A percentile compares a stretch with the other conserved stretches of the same genome.
These are phyloP conservation scores for Eulimnadia texana DNA, from an alignment of 1,140 invertebrate species.

Conservation along the genomic window DNA sequence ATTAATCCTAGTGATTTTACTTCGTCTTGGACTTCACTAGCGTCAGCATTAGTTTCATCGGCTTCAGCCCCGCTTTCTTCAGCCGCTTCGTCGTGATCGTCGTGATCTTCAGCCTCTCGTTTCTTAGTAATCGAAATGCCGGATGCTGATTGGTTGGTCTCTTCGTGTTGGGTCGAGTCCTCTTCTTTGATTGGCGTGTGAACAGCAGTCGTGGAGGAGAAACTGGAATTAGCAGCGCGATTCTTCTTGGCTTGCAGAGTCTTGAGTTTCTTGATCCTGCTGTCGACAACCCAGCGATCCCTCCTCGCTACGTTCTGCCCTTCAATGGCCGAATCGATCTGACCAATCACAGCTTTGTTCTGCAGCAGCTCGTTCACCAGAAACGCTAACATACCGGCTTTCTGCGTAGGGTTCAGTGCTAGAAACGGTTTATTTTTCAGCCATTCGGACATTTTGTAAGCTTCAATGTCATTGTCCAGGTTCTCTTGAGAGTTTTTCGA, in stretches of 20 bases:
- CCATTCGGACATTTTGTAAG: slow-evolving; percentile 48
- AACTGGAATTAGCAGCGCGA: slow-evolving; percentile 14
- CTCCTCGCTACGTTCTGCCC: slow-evolving; percentile 53
- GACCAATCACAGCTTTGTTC: slow-evolving; percentile 70
- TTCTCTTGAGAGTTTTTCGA: slow-evolving; percentile 16
- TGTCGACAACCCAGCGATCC: slow-evolving; percentile 68
- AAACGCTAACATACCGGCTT: slow-evolving; percentile 73
- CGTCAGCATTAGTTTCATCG: slow-evolving; percentile 28
- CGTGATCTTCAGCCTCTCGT: slow-evolving; percentile 20
- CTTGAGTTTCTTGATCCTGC: slow-evolving; percentile 65
- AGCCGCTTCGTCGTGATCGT: slow-evolving; percentile 22
- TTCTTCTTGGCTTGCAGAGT: slow-evolving; percentile 55
- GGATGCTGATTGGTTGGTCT: slow-evolving; percentile 34
- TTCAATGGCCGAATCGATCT: slow-evolving; percentile 61
- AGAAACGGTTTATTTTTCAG: slow-evolving; percentile 62
- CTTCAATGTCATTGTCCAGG: slow-evolving; percentile 19
- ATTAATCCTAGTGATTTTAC: too few species aligned
- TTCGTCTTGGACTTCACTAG: slow-evolving; percentile 32
- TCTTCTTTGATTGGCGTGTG: neutral
- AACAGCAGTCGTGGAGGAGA: neutral
- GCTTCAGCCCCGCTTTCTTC: slow-evolving; percentile 23
- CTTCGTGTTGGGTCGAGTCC: slow-evolving; percentile 13
- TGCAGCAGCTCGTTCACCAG: slow-evolving; percentile 86
- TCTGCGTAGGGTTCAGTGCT: slow-evolving; percentile 67
- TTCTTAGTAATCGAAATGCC: slow-evolving; percentile 36